Conservation (phyloP, 2,888 invertebrate species). For the Halictus ligatus region DNA sequence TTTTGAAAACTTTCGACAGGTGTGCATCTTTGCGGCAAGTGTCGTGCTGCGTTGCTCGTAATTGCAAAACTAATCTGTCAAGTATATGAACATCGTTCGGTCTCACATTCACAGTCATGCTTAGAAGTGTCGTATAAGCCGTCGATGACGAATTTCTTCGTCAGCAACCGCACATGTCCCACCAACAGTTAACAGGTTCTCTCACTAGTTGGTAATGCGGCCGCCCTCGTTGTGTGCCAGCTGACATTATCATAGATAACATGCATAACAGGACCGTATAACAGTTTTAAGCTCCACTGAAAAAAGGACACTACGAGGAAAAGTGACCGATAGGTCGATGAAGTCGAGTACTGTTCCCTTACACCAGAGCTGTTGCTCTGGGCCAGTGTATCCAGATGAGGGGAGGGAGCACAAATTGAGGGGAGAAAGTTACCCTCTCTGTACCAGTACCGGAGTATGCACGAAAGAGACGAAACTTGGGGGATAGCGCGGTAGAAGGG, state of each 20-base stretch:
- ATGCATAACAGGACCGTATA: neutral
- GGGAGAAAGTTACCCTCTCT: too few species aligned
- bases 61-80: neutral
- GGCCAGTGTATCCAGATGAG: too few species aligned
- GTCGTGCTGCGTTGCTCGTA: neutral
- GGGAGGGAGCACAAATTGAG: too few species aligned
- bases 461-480: too few species aligned
- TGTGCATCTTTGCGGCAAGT: neutral
- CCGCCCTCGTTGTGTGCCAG: neutral
- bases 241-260: neutral
- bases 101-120: neutral
- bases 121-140: neutral
- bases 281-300: neutral
- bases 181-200: neutral
- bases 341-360: neutral
- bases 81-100: neutral
- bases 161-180: neutral
- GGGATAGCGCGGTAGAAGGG: too few species aligned
- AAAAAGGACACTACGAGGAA: neutral
- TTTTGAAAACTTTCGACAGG: neutral
- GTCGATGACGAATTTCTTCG: conserved; percentile 2
- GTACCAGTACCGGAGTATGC: too few species aligned
- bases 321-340: neutral
- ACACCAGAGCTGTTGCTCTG: neutral
- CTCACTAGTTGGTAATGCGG: neutral